These are phyloP conservation scores for Dascillus cervinus DNA, from an alignment of 2,888 invertebrate species.

Conservation along the genomic window DNA sequence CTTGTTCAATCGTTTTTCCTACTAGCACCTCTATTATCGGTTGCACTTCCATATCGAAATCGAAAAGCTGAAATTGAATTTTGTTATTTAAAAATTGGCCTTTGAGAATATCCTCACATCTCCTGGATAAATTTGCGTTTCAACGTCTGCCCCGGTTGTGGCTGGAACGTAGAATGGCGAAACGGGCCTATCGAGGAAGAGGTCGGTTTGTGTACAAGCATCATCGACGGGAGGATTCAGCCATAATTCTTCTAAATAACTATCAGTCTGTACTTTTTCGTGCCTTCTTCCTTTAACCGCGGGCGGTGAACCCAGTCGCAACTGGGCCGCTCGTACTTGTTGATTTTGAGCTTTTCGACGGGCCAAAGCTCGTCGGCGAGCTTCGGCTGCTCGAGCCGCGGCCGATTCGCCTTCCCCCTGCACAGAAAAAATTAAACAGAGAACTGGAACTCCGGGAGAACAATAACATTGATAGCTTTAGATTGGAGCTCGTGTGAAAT, in stretches of 20 bases:
- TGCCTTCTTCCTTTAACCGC: constrained; percentile 77
- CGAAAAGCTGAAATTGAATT: constrained; percentile 58
- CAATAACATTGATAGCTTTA: too few relatives aligned
- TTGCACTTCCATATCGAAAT: constrained; percentile 86
- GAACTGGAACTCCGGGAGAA: too few relatives aligned
- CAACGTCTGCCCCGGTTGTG: constrained; percentile 66
- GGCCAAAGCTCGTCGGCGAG: constrained; percentile 65
- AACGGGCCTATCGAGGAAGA: constrained; percentile 73
- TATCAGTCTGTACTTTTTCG: constrained; percentile 83
- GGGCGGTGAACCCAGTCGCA: constrained; percentile 63
- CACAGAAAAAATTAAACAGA: not conserved
- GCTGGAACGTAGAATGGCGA: constrained; percentile 73
- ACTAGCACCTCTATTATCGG: constrained; percentile 84
- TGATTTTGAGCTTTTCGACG: constrained; percentile 61
- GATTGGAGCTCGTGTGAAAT: too few relatives aligned
- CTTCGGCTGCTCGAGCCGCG: constrained; percentile 52
- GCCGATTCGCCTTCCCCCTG: constrained; percentile 48
- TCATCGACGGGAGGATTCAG: constrained; percentile 70
- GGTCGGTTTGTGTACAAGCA: constrained; percentile 73
- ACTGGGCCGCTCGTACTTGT: constrained; percentile 42
- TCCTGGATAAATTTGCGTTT: constrained; percentile 83
- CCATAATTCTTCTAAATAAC: constrained; percentile 77
- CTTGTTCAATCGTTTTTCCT: constrained; percentile 84
- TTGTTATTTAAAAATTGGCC: too few relatives aligned
- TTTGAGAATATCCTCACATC: constrained; percentile 71